Conservation (phyloP, 2,113 vertebrate species). For the Xenopus borealis region DNA sequence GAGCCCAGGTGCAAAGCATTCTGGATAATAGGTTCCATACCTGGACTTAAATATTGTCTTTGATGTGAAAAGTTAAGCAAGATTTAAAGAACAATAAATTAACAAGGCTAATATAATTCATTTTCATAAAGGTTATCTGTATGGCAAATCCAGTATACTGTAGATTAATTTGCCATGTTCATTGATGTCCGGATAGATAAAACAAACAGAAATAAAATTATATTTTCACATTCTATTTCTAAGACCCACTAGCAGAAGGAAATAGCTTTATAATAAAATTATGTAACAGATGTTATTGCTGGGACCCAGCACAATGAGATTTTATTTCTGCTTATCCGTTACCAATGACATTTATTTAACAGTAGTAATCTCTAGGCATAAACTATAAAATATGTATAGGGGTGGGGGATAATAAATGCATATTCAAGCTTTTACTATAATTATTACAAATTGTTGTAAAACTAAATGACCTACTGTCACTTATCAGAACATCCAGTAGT, state of each 20-base stretch:
- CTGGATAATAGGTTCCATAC: no score
- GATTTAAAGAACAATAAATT: constrained; percentile 29
- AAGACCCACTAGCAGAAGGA: constrained; percentile 63
- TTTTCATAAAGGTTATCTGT: constrained; percentile 54
- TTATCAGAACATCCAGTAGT: no score
- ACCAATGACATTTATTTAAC: constrained; percentile 47
- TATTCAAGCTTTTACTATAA: not conserved
- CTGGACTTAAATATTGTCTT: no score
- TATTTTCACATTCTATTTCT: constrained; percentile 64
- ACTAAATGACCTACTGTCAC: no score
- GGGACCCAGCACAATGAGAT: constrained; percentile 53
- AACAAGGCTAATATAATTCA: constrained; percentile 51
- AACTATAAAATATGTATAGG: constrained; percentile 17
- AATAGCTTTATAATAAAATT: constrained; percentile 70
- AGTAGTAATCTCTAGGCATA: constrained; percentile 44
- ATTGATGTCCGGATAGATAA: constrained; percentile 62
- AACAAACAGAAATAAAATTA: constrained; percentile 65
- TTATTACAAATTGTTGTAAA: no score
- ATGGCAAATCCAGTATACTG: constrained; percentile 54
- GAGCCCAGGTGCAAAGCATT: no score
- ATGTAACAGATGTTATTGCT: constrained; percentile 60
- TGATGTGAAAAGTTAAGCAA: no score
- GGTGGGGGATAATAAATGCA: not conserved
- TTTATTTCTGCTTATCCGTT: constrained; percentile 53
- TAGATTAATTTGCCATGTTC: constrained; percentile 64